Evolutionary conservation across 2,888 invertebrate genomes (phyloP), one percentile per base, ranked within the genome.

Genomic region (Ophion obscuratus): DNA sequence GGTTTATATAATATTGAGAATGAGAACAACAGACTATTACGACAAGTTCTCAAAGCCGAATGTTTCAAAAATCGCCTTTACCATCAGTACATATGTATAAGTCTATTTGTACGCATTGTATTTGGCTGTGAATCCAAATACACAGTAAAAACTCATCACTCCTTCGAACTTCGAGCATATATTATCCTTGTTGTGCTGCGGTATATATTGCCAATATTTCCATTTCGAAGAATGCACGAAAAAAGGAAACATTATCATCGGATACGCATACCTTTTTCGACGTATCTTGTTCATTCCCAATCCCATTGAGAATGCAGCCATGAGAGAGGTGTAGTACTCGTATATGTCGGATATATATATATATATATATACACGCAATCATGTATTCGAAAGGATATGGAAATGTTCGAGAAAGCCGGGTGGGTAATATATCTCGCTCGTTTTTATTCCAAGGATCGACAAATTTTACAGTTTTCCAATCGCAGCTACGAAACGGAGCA

Each of bases 241-340:
- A 61, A 78, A 68, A 24, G 24, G 61, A 67, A 78, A 68, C 59
- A 68, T 78, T 78, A 78, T 78, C 78, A 59, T 70, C 31, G 14
- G 47, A 68, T 78, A 40, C 53, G 24, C 61, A 61, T 77, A 61
- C 68, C 44, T 68, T 62, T 62, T 36, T 47, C 40, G 31, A 20
- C 31, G 67, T 62, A 79, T 79, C 70, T 62, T 79, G 62, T 79
- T 79, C 47, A 36, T 71, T 11, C 17, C 70, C 17, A 53, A 10
- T 53, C 53, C 4, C 17, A 59, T 27, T 24, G n/a, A 14, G 17
- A 17, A 59, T n/a, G 4, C 31, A 31, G 31, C 31, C 31, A 31
- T 31, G 31, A 31, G 31, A 31, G 31, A 31, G 4, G 31, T 31
- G 31, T 31, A 31, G 31, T 31, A 31, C 31, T 31, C 4, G 4